Percentiles rank a stretch among this genome's conserved stretches.
phyloP scores from a whole-genome alignment of 2,888 invertebrate genomes.

The Toxonevra muliebris region DNA sequence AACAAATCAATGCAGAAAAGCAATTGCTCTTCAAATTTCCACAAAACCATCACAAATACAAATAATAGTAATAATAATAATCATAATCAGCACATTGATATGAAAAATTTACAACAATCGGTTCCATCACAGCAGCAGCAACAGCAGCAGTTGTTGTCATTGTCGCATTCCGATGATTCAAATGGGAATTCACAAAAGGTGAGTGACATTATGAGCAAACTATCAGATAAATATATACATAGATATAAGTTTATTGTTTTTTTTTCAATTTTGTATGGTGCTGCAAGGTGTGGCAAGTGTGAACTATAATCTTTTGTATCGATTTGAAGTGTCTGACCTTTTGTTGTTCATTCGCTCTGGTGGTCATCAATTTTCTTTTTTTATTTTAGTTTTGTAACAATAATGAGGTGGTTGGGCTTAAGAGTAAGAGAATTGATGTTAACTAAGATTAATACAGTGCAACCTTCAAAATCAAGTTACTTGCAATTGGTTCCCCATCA shows the following conservation, averaged over 20 bases:
- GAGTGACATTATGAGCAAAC: conserved; percentile 35
- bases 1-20: conserved; percentile 42
- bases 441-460: no score
- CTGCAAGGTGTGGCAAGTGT: no score
- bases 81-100: conserved; percentile 3
- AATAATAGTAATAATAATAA: conserved; percentile 37
- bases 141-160: conserved; percentile 9
- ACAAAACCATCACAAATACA: conserved; percentile 38
- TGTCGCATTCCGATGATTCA: conserved; percentile 40
- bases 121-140: conserved; percentile 12
- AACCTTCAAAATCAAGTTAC: no score
- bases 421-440: no score
- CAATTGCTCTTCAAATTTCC: conserved; percentile 30
- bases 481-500: no score
- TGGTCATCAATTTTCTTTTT: no score
- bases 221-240: neutral
- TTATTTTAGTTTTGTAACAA: no score
- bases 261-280: neutral
- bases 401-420: no score
- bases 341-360: no score
- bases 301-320: no score
- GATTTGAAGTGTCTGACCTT: no score
- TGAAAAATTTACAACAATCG: conserved; percentile 22
- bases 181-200: conserved; percentile 52
- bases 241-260: neutral